A percentile compares a stretch with the other conserved stretches of the same genome.
Conservation (phyloP, 2,888 invertebrate species). For the Caenorhabditis zanzibari region DNA sequence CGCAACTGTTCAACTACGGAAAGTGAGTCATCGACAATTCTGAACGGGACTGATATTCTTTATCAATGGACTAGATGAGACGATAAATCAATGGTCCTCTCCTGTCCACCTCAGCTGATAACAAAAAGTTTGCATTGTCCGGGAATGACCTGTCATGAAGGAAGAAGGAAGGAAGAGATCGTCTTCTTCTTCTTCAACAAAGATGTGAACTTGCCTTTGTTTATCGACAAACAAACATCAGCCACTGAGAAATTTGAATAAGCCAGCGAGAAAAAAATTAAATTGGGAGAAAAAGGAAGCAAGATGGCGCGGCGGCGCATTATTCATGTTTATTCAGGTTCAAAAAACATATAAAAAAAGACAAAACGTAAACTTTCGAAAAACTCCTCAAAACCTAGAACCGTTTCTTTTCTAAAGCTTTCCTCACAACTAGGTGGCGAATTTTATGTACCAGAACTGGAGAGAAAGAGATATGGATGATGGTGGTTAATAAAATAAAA, state of each 20-base stretch:
- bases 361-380: slow-evolving; percentile 38
- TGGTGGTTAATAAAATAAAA: slow-evolving; percentile 27
- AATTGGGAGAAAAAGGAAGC: slow-evolving; percentile 3
- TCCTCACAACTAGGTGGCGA: background rate
- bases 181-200: slow-evolving; percentile 13
- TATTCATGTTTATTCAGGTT: slow-evolving; percentile 42
- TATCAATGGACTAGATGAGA: slow-evolving; percentile 24
- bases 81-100: slow-evolving; percentile 51
- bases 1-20: background rate
- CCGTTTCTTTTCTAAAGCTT: slow-evolving; percentile 53
- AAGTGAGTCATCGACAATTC: background rate
- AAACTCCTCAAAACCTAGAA: slow-evolving; percentile 39
- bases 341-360: slow-evolving; percentile 25
- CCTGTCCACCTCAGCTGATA: slow-evolving; percentile 20
- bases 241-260: slow-evolving; percentile 41
- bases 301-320: slow-evolving; percentile 1
- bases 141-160: slow-evolving; percentile 39
- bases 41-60: background rate
- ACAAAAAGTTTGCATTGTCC: slow-evolving; percentile 38
- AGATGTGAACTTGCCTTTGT: slow-evolving; percentile 53
- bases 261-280: slow-evolving; percentile 7
- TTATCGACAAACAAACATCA: slow-evolving; percentile 51
- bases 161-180: slow-evolving; percentile 30
- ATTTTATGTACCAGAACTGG: slow-evolving; percentile 34
- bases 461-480: background rate